Base-by-base conservation (phyloP, 2,113 vertebrate genomes). In the Oriolus oriolus region DNA sequence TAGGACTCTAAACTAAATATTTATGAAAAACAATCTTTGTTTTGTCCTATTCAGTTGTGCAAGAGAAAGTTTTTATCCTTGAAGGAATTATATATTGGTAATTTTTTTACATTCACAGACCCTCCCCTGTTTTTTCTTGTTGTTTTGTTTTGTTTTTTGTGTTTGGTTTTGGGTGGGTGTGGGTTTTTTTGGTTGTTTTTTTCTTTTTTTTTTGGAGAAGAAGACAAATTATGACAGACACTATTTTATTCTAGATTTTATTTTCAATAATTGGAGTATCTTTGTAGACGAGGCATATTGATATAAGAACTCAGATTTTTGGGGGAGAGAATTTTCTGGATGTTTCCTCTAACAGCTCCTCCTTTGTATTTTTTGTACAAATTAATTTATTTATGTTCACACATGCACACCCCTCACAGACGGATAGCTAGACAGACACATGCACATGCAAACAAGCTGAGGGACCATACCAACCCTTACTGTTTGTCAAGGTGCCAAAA, bases 91-190 rank as follows among this genome's bases (percentile, higher is more conserved):
- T 4, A 5, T 45, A 10, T 30, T 76, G 42, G 42, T 42, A 42
- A 42, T 42, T 42, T 42, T 8, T 63, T 59, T 30, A 27, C 6
- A 30, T 42, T 50, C 16, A 76, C 10, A 56, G 12, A 47, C 4
- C 12, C 2, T 3, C 4, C 7, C 3, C 1, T 7, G 16, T 47
- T 41, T 33, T 18, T 28, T n/a, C 2, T 30, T 57, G 7, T 1
- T 39, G 2, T 9, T 53, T 74, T 31, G 4, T 4, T 59, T 41
- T 26, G 3, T 13, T 22, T 23, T 49, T 80, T 27, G 23, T 22
- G 4, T 15, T 47, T 70, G 22, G 10, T 45, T 78, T 80, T 50
- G 13, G 3, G 19, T 61, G 26, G 4, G 3, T 35, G 12, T 7
- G 1, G 2, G 31, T 27, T 1, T 28, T 33, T 14, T 21, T 41